Evolutionary conservation across 2,888 invertebrate genomes (phyloP).

Genomic region (Aleiodes leptofemur): DNA sequence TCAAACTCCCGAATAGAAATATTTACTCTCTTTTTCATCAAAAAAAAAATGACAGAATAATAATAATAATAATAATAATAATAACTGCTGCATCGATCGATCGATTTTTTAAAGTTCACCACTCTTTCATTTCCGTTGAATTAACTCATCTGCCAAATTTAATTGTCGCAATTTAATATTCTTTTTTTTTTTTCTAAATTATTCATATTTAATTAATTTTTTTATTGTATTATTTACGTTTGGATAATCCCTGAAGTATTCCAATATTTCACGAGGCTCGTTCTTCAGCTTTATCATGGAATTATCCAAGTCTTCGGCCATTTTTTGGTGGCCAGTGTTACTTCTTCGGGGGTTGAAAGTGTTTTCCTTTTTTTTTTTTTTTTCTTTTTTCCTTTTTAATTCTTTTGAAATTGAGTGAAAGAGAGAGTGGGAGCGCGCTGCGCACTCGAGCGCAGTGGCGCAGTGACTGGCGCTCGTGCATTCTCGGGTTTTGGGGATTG

Average conservation of each 20-base stretch:
- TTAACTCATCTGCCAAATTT: no score
- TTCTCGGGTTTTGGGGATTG: no score
- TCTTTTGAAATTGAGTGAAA: neutral
- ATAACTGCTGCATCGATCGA: no score
- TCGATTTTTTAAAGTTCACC: no score
- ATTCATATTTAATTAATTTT: neutral
- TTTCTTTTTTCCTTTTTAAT: neutral
- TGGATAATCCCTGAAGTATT: conserved; percentile 58
- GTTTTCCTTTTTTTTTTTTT: neutral
- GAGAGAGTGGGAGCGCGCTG: conserved; percentile 19
- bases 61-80: no score
- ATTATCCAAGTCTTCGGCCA: conserved; percentile 65
- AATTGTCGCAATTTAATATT: no score
- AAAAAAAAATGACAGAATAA: no score
- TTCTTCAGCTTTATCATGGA: conserved; percentile 64
- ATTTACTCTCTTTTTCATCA: no score
- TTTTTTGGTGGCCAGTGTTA: conserved; percentile 41
- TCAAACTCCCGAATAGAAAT: neutral
- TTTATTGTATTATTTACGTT: neutral
- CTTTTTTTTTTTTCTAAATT: neutral
- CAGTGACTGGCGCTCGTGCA: conserved; percentile 17
- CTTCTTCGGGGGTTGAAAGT: neutral
- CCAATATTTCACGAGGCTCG: conserved; percentile 59
- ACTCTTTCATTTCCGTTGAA: no score
- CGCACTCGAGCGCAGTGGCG: conserved; percentile 34